These are phyloP conservation scores for Linnaemya vulpina DNA, from an alignment of 2,888 invertebrate genomes.

Conservation along the genomic window DNA sequence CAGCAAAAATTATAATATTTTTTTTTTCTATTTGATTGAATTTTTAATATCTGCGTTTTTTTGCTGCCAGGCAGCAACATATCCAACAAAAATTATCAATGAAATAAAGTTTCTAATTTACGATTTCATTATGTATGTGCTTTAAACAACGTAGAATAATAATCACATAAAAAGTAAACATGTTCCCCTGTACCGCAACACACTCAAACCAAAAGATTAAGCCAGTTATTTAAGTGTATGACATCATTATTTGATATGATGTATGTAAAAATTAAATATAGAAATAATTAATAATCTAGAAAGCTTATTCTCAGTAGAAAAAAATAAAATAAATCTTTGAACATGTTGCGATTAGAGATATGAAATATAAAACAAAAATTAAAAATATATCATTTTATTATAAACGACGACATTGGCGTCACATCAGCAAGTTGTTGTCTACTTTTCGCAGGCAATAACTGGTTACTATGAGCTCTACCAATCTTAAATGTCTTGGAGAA, in stretches of 20 bases:
- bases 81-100: constrained; percentile 51
- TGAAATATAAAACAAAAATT: too few species aligned
- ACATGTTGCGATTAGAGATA: too few species aligned
- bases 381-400: too few species aligned
- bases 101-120: constrained; percentile 46
- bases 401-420: too few species aligned
- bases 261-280: neutral
- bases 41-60: constrained; percentile 7
- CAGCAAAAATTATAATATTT: neutral
- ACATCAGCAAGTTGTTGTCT: too few species aligned
- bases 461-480: too few species aligned
- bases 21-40: neutral
- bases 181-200: neutral
- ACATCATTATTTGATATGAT: neutral
- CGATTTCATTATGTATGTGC: constrained; percentile 11
- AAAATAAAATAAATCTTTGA: too few species aligned
- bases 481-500: too few species aligned
- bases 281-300: too few species aligned
- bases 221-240: neutral
- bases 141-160: constrained; percentile 32
- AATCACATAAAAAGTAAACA: constrained; percentile 3
- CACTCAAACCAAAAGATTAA: constrained; percentile 7
- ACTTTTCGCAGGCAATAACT: too few species aligned
- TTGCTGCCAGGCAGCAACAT: constrained; percentile 21
- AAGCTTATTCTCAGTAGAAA: too few species aligned